Evolutionary conservation across 2,888 invertebrate species (phyloP).

Genomic region (Balanococcus diminutus): DNA sequence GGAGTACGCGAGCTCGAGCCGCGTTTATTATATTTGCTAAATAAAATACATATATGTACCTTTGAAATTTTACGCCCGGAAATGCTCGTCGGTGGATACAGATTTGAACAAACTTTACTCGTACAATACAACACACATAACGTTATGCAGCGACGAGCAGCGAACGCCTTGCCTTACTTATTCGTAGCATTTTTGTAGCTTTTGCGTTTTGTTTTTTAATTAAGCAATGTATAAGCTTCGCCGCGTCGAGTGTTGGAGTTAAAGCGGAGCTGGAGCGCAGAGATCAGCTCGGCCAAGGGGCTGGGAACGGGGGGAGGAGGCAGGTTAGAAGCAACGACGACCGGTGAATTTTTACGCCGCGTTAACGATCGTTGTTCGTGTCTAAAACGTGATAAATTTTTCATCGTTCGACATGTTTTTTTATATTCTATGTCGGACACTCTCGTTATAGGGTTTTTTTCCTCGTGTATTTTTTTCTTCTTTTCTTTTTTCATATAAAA

Average conservation of each 20-base stretch:
- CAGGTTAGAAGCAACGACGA: background rate
- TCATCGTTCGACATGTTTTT: slow-evolving; percentile 20
- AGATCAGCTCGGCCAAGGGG: background rate
- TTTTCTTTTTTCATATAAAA: background rate
- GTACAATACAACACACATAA: background rate
- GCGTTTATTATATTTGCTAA: slow-evolving; percentile 34
- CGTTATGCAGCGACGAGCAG: background rate
- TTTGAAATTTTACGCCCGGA: slow-evolving; percentile 32
- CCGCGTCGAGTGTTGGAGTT: slow-evolving; percentile 17
- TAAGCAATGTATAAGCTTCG: slow-evolving; percentile 16
- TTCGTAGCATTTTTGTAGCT: slow-evolving; percentile 29
- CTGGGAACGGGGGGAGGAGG: background rate
- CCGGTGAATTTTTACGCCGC: slow-evolving; percentile 8
- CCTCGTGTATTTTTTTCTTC: no score
- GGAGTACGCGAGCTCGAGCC: background rate
- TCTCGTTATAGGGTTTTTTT: slow-evolving; percentile 10
- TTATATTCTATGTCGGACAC: background rate
- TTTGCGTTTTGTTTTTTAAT: slow-evolving; percentile 33
- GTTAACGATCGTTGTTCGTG: slow-evolving; percentile 17
- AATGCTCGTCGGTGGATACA: background rate
- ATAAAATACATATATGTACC: slow-evolving; percentile 25
- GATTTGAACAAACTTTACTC: background rate
- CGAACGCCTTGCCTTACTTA: background rate
- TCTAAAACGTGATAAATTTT: slow-evolving; percentile 39
- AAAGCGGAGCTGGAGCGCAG: background rate